Base-by-base conservation (phyloP, 2,888 invertebrate genomes). In the Thymelicus sylvestris region DNA sequence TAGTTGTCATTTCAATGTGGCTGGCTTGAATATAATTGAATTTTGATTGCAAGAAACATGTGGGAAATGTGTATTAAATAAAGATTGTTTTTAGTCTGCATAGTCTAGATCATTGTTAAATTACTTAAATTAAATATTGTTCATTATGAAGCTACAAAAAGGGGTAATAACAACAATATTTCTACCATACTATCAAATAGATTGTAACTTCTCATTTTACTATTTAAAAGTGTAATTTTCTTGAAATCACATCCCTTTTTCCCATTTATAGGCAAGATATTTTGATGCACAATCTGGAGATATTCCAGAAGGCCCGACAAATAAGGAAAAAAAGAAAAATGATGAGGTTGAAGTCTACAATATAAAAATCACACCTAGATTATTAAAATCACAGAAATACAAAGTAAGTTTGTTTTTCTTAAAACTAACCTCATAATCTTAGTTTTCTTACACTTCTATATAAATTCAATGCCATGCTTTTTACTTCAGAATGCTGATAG, bases 321-420 rank as follows among this genome's bases (percentile, higher is more conserved):
- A 50, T 59, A 77, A 74, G 74, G 75, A 76, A 41, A 71, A 69
- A 55, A 74, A 70, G 12, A 66, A 68, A 48, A 74, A 65, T 63
- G 64, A 75, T 50, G 73, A 88, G 74, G 83, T 91, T 4, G 80
- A 92, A 83, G 87, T 91, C 15, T 92, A 81, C 74, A 90, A 88
- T 72, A 82, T 93, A 31, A 90, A 87, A 80, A 82, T 89, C 15
- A 89, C 86, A 13, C 83, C 86, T 31, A 78, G 77, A n/a, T 71
- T 86, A 63, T 38, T 86, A 44, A 86, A 84, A 74, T 75, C 74
- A 59, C 83, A 85, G 47, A 83, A 81, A 76, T 80, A 79, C 62
- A 87, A 85, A 80, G 91, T 91, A 81, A 78, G 77, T 74, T 52
- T 38, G 6, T 24, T 63, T 7, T 7, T 39, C 7, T 19, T 7